Evolutionary conservation across 2,113 vertebrate genomes (phyloP), one percentile per base, ranked within the genome.

Genomic region (Heterotilapia buettikoferi): DNA sequence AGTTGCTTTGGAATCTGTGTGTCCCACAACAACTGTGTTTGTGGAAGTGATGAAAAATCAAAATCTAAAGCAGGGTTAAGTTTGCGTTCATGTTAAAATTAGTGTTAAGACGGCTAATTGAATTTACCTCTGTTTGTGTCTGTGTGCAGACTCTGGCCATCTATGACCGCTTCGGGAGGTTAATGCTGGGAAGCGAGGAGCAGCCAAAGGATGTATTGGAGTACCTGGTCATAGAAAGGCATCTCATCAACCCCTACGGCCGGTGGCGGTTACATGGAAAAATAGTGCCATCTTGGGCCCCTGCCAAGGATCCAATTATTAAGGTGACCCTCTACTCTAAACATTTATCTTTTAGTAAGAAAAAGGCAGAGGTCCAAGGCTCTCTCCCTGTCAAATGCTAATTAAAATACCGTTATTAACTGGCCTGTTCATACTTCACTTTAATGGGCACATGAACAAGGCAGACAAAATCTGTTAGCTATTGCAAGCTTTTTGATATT

Each of bases 141-240:
- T 66, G 61, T 7, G 12, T 9, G 6, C 82, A 99, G 99, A 97
- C 86, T 10, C 90, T 99, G 89, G 97, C 98, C 2, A 96, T 99
- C 84, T 99, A 99, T 2, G 98, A 99, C 92, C 98, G 97, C 24
- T 99, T 99, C 79, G 99, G 99, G 47, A 94, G 98, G 10, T 92
- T 99, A 78, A 98, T 99, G 98, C 95, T 97, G 3, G 99, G 98
- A 0, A 96, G 96, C 21, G 98, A 99, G 94, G 95, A 97, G 18
- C 79, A 97, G 83, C 96, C 97, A 6, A 97, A 96, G 88, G 98
- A 99, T 3, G 97, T 99, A 2, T 47, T 99, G 91, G 98, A 99
- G 80, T 99, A 99, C 1, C 91, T 99, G 0, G 97, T 99, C 16
- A 95, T 99, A 21, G 99, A 99, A 89, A 97, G 94, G 56, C 98